A percentile compares a stretch with the other conserved stretches of the same genome.
phyloP scores from a whole-genome alignment of 2,113 vertebrate species.

The Chaetura pelagica region DNA sequence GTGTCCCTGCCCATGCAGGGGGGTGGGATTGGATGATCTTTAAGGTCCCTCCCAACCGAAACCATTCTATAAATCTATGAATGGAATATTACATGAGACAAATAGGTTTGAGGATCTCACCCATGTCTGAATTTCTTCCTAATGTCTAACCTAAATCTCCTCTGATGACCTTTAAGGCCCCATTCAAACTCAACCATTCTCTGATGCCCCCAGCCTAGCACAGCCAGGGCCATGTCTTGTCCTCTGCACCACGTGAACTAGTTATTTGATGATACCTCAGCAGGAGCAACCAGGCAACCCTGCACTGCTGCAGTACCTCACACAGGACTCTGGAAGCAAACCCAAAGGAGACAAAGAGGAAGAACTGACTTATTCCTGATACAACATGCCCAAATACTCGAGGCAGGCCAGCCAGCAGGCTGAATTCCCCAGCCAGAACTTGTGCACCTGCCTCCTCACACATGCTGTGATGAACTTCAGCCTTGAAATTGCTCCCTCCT shows the following conservation, averaged over 20 bases:
- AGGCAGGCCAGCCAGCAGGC: background rate
- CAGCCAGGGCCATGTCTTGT: background rate
- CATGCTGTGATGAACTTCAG: background rate
- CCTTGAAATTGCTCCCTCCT: background rate
- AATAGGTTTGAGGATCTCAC: no score
- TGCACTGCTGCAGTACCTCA: background rate
- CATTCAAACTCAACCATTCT: no score
- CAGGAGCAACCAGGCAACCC: background rate
- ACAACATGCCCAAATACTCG: rapidly evolving
- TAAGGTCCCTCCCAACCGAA: no score
- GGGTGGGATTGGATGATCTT: no score
- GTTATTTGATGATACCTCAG: background rate
- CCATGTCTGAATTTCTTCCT: no score
- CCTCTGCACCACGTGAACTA: background rate
- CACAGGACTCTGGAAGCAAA: background rate
- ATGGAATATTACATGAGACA: no score
- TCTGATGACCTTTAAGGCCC: no score
- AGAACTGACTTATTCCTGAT: background rate
- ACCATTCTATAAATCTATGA: no score
- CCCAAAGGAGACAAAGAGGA: background rate
- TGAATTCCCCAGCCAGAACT: background rate
- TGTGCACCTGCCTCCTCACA: background rate
- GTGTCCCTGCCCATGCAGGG: no score
- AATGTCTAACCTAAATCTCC: no score
- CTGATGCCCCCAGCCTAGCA: background rate